Conservation (phyloP, 2,113 vertebrate genomes). For the Thamnaconus septentrionalis region DNA sequence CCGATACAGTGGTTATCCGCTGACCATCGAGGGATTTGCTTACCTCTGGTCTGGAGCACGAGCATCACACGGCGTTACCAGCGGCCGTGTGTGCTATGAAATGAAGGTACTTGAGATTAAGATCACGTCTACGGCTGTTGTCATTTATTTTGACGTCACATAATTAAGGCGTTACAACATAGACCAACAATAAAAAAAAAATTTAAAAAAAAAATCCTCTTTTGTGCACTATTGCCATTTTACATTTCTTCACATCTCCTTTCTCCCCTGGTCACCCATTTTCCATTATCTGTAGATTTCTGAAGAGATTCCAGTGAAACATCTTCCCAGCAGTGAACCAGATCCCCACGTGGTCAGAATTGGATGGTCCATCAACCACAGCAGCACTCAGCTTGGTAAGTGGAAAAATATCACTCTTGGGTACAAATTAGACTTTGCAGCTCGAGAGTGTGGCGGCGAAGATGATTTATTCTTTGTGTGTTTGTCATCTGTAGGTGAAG, state of each 20-base stretch:
- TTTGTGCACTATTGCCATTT: too few species aligned
- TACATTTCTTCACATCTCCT: too few species aligned
- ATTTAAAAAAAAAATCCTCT: too few species aligned
- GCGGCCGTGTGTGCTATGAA: slow-evolving; percentile 86
- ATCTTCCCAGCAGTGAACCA: slow-evolving; percentile 85
- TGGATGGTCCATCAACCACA: slow-evolving; percentile 88
- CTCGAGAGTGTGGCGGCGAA: not conserved
- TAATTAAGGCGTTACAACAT: too few species aligned
- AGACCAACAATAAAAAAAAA: too few species aligned
- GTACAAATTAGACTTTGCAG: not conserved
- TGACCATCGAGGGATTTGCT: slow-evolving; percentile 90
- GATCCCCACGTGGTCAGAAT: slow-evolving; percentile 89
- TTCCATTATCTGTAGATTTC: slow-evolving; percentile 74
- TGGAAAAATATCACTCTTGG: not conserved
- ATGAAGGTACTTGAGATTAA: slow-evolving; percentile 81
- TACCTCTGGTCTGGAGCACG: slow-evolving; percentile 89
- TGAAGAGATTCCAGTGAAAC: slow-evolving; percentile 89
- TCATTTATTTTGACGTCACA: too few species aligned
- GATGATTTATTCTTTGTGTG: not conserved
- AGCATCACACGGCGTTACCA: slow-evolving; percentile 82
- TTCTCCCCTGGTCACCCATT: not conserved
- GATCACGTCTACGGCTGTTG: too few species aligned
- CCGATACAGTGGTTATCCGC: slow-evolving; percentile 86
- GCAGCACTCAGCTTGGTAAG: slow-evolving; percentile 89
- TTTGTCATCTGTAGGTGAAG: slow-evolving; percentile 77